phyloP scores from a whole-genome alignment of 2,888 invertebrate genomes.

The Lagria hirta region DNA sequence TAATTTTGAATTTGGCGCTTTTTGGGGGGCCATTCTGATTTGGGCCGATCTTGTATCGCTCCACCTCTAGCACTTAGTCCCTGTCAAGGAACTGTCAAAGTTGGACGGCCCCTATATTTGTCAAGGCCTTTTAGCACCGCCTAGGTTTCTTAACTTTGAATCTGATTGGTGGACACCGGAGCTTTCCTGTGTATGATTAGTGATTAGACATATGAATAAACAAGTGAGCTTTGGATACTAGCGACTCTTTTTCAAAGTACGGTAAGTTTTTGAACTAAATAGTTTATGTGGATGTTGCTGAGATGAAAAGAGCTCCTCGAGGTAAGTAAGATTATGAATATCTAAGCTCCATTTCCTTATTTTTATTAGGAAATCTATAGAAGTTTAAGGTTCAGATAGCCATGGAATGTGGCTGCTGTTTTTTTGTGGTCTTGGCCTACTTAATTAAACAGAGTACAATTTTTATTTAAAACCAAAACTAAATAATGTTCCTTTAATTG shows the following conservation, averaged over 20 bases:
- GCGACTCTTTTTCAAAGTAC: conserved; percentile 46
- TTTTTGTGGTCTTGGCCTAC: no score
- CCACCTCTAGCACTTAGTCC: conserved; percentile 56
- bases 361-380: no score
- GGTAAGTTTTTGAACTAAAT: conserved; percentile 48
- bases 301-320: conserved; percentile 28
- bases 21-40: conserved; percentile 53
- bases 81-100: conserved; percentile 54
- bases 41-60: conserved; percentile 52
- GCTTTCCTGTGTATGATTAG: conserved; percentile 50
- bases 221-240: conserved; percentile 45
- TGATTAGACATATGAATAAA: conserved; percentile 47
- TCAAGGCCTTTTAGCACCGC: conserved; percentile 52
- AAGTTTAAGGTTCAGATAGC: no score
- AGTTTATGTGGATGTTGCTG: conserved; percentile 40
- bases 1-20: conserved; percentile 51
- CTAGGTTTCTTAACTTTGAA: conserved; percentile 44
- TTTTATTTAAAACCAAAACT: no score
- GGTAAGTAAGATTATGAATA: no score
- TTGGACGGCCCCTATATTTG: conserved; percentile 54
- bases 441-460: no score
- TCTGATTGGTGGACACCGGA: conserved; percentile 50
- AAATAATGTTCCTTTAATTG: no score
- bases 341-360: no score
- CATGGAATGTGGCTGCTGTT: no score